Evolutionary conservation across 2,113 vertebrate genomes (phyloP).

Genomic region (Deroptyus accipitrinus): DNA sequence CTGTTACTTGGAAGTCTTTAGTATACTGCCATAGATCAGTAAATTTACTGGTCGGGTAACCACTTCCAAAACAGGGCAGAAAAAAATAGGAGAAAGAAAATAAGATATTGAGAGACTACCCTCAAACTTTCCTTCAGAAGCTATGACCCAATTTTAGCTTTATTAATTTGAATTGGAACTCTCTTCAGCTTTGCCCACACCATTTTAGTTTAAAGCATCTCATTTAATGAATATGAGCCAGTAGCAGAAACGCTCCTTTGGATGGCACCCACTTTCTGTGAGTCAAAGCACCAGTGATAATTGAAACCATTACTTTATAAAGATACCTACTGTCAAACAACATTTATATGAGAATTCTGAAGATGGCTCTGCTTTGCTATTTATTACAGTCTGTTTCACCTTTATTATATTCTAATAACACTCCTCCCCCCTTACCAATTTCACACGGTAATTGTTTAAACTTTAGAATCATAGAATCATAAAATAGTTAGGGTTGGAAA

Average conservation of each 20-base stretch:
- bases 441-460: neutral
- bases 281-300: neutral
- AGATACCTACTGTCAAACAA: neutral
- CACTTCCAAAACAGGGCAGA: neutral
- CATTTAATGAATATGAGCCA: neutral
- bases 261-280: neutral
- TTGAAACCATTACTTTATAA: neutral
- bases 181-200: neutral
- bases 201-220: neutral
- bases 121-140: neutral
- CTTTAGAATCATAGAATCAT: neutral
- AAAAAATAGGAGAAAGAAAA: neutral
- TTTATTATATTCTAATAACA: neutral
- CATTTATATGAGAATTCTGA: neutral
- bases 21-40: neutral
- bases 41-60: neutral
- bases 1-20: neutral
- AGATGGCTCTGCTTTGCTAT: neutral
- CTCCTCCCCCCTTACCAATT: neutral
- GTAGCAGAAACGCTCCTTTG: neutral
- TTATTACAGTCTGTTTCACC: neutral
- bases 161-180: neutral
- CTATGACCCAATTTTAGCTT: neutral
- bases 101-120: neutral
- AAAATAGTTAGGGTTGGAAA: too few relatives aligned